Evolutionary conservation across 2,797 vertebrate species (phyloP), one percentile per base, ranked within the genome.

Genomic region (Sparidentex hasta): DNA sequence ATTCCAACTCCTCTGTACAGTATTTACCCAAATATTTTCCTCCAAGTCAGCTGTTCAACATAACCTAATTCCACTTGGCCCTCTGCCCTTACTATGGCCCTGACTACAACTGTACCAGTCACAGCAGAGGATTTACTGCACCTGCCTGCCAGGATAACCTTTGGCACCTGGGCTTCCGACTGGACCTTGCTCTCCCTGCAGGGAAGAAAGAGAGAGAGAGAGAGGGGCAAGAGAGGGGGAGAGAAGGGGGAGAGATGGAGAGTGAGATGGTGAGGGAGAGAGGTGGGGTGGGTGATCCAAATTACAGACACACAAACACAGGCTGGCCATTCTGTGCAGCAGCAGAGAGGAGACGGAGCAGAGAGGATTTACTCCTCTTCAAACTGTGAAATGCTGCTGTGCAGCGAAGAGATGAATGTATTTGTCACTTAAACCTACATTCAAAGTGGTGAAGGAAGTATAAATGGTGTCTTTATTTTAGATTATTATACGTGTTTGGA

Each of bases 121-220:
- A 94, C 94, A 94, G 92, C 87, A 93, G 93, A 95, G 92, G 96
- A 98, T 98, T 98, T 98, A 99, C 98, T 99, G 98, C 98, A 99
- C 98, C 98, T 99, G 98, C 98, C 98, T 99, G 98, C 98, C 98
- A 98, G 97, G 98, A 99, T 99, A 99, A 96, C 98, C 98, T 99
- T 99, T 99, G 97, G 97, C 98, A 98, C 97, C 97, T 91, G 96
- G 96, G 81, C 96, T 98, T 93, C 98, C 98, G 46, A 96, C 92
- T 56, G 95, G 95, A 96, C 98, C 98, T 64, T 89, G 96, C 74
- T 94, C 94, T 21, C 98, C 98, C 98, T 99, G 95, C 25, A 92
- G 94, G 88, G 77, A 91, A 61, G 88, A 80, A 78, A 87, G 76
- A 69, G 54, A 84, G 65, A 84, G 25, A 52, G 29, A 74, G 27